phyloP scores from a whole-genome alignment of 2,888 invertebrate species.

The Ceriagrion tenellum region DNA sequence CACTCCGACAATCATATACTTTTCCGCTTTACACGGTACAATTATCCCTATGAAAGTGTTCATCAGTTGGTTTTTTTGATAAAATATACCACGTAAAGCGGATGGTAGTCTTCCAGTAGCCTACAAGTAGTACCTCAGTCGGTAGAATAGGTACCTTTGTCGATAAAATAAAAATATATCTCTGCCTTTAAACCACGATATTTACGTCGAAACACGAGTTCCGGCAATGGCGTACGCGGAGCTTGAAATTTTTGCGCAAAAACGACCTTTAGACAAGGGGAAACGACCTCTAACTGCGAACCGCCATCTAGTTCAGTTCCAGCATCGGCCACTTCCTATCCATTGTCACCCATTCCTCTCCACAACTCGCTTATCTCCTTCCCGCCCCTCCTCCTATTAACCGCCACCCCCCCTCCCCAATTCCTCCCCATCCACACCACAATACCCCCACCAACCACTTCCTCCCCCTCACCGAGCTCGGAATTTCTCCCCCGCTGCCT shows the following conservation, averaged over 20 bases:
- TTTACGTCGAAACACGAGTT: not conserved
- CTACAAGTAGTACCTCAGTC: too few species aligned
- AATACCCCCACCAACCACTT: not conserved
- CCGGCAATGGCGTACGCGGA: not conserved
- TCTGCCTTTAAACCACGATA: not conserved
- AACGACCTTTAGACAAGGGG: not conserved
- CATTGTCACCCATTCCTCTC: not conserved
- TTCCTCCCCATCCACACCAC: not conserved
- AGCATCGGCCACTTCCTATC: not conserved
- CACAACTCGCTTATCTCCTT: not conserved
- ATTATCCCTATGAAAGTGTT: too few species aligned
- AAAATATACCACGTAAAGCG: too few species aligned
- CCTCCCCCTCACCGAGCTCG: not conserved
- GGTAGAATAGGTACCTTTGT: too few species aligned
- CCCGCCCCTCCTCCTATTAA: not conserved
- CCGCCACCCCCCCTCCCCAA: not conserved
- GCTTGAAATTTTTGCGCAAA: not conserved
- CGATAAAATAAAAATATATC: too few species aligned
- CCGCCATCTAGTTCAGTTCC: not conserved
- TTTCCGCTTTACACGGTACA: too few species aligned
- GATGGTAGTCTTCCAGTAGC: too few species aligned
- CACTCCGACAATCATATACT: too few species aligned
- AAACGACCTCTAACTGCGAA: not conserved
- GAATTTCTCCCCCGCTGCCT: slow-evolving; percentile 1
- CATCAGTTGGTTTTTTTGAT: too few species aligned